Percentiles rank a stretch among this genome's conserved stretches.
Evolutionary conservation across 2,888 invertebrate genomes (phyloP).

Genomic region (Schizaphis graminum): DNA sequence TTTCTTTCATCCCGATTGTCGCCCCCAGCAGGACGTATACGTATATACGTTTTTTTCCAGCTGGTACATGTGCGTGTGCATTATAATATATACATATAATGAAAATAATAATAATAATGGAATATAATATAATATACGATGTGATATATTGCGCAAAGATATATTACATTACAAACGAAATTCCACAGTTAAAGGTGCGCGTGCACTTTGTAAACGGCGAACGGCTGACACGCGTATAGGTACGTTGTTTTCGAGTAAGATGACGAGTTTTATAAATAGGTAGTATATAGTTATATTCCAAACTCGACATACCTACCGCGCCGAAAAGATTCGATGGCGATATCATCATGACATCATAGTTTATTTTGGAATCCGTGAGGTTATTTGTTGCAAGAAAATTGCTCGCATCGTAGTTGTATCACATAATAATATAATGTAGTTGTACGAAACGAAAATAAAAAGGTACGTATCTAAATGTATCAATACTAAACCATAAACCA

Average conservation of each 20-base stretch:
- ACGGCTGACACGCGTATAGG: conserved; percentile 12
- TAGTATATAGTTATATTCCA: neutral
- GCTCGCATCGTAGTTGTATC: neutral
- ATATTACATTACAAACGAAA: conserved; percentile 39
- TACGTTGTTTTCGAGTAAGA: neutral
- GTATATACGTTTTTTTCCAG: conserved; percentile 6
- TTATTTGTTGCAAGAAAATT: neutral
- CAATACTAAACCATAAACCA: neutral
- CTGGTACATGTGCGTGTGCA: neutral
- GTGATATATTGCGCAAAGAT: conserved; percentile 52
- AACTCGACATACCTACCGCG: neutral
- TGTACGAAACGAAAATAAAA: neutral
- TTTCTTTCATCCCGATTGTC: conserved; percentile 52
- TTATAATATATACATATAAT: conserved; percentile 12
- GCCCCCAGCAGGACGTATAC: conserved; percentile 50
- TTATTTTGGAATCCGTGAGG: neutral
- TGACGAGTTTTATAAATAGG: neutral
- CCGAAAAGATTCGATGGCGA: neutral
- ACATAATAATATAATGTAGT: neutral
- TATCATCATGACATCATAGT: neutral
- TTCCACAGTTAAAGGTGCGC: conserved; percentile 61
- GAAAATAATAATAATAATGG: conserved; percentile 28
- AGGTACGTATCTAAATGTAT: neutral
- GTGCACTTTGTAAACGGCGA: neutral
- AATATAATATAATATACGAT: neutral